Evolutionary conservation across 2,888 invertebrate species (phyloP).

Genomic region (Erannis defoliaria): DNA sequence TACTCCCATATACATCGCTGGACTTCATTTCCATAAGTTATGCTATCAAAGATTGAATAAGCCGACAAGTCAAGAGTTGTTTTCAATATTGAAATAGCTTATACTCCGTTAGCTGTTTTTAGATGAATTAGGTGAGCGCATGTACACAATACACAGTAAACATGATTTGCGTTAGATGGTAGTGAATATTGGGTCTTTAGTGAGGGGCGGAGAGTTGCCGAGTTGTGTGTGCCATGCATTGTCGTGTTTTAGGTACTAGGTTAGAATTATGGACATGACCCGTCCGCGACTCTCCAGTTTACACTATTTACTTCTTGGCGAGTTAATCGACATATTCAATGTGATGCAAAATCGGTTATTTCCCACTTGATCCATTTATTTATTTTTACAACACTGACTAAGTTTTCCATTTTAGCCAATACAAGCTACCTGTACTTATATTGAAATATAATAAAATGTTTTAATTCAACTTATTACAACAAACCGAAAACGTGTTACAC

Average conservation of each 20-base stretch:
- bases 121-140: conserved; percentile 71
- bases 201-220: conserved; percentile 57
- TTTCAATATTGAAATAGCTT: conserved; percentile 56
- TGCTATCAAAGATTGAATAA: conserved; percentile 29
- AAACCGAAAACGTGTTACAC: too few relatives aligned
- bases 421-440: too few relatives aligned
- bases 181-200: conserved; percentile 57
- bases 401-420: too few relatives aligned
- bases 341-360: too few relatives aligned
- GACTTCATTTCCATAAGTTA: conserved; percentile 47
- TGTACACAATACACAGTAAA: conserved; percentile 70
- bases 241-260: conserved; percentile 56
- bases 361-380: too few relatives aligned
- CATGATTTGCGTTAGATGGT: conserved; percentile 65
- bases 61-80: conserved; percentile 24
- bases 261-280: conserved; percentile 42
- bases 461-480: too few relatives aligned
- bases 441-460: too few relatives aligned
- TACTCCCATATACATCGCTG: conserved; percentile 55
- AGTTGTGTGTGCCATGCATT: conserved; percentile 71
- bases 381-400: too few relatives aligned
- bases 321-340: neutral
- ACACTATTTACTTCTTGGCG: neutral
- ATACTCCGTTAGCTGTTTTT: conserved; percentile 65
- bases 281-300: conserved; percentile 44